Evolutionary conservation across 2,888 invertebrate genomes (phyloP).

Genomic region (Philereme vetulata): DNA sequence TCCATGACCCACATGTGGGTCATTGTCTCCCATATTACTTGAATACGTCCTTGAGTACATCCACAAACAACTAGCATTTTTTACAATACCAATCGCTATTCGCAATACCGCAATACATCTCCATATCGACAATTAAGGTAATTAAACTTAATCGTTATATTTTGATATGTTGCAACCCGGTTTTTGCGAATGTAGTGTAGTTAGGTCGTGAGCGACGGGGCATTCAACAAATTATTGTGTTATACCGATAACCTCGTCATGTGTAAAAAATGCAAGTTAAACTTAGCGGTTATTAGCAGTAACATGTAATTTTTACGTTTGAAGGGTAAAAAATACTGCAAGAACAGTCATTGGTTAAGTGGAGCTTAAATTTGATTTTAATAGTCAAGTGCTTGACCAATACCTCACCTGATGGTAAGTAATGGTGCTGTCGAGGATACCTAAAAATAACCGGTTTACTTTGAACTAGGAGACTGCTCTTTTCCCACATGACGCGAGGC

Average conservation of each 20-base stretch:
- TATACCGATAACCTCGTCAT: constrained; percentile 24
- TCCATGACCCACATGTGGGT: too few relatives aligned
- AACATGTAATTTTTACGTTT: constrained; percentile 1
- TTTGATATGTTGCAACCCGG: constrained; percentile 47
- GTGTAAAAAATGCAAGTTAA: constrained; percentile 29
- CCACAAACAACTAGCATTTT: constrained; percentile 39
- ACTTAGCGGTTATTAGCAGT: constrained; percentile 18
- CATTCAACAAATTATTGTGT: constrained; percentile 21
- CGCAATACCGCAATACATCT: constrained; percentile 47
- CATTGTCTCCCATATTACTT: background rate
- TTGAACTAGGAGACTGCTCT: too few relatives aligned
- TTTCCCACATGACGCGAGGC: too few relatives aligned
- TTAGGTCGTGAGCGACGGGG: constrained; percentile 19
- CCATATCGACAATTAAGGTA: constrained; percentile 53
- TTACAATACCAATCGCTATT: constrained; percentile 32
- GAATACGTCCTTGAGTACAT: constrained; percentile 32
- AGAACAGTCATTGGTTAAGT: too few relatives aligned
- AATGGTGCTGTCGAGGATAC: too few relatives aligned
- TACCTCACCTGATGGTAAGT: too few relatives aligned
- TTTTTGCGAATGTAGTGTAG: constrained; percentile 33
- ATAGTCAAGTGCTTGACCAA: too few relatives aligned
- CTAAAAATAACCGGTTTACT: too few relatives aligned
- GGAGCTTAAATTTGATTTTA: too few relatives aligned
- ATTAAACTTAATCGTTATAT: constrained; percentile 50
- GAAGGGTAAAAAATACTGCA: constrained; percentile 1